Evolutionary conservation across 2,888 invertebrate genomes (phyloP), one percentile per base, ranked within the genome.

Genomic region (Ichneumoninae sp.): DNA sequence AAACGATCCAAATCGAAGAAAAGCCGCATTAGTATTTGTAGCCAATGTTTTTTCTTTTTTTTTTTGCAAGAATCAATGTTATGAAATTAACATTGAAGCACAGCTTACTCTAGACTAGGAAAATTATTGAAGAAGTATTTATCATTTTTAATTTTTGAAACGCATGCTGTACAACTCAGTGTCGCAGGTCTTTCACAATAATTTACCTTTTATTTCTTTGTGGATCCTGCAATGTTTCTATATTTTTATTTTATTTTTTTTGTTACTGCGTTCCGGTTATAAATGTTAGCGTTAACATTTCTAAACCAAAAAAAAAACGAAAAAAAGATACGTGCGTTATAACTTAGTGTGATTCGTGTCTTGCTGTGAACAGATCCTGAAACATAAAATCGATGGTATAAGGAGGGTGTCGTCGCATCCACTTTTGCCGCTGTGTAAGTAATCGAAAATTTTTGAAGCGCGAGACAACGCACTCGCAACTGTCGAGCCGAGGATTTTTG

Each of bases 331-430:
- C 75, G 19, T 74, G 50, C 22, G 26, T 76, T 69, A 65, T 79
- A 71, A 65, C 71, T 79, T n/a, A 71, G 79, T 71, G 71, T 71
- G 10, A 30, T 79, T 80, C 78, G 71, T 83, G 69, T 77, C 77
- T 86, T 86, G 77, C 8, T 83, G 80, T 77, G 50, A 62, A 90
- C 95, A 99, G 99, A 97, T 98, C 89, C 95, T 98, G 94, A 98
- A 98, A 94, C 98, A 99, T 93, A 97, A 97, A 94, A 97, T 98
- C 87, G 97, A 98, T 94, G 99, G 99, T 90, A 97, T 99, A 86
- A 96, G 98, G 94, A 96, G 99, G 93, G 97, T 99, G 95, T 98
- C 98, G 87, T 97, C 99, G 22, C 99, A 99, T 96, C 99, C 99
- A 19, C 95, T 97, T 78, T 96, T 99, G 93, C 99, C 99, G 47